Conservation (phyloP, 1,140 invertebrate genomes). For the Papilio polytes region DNA sequence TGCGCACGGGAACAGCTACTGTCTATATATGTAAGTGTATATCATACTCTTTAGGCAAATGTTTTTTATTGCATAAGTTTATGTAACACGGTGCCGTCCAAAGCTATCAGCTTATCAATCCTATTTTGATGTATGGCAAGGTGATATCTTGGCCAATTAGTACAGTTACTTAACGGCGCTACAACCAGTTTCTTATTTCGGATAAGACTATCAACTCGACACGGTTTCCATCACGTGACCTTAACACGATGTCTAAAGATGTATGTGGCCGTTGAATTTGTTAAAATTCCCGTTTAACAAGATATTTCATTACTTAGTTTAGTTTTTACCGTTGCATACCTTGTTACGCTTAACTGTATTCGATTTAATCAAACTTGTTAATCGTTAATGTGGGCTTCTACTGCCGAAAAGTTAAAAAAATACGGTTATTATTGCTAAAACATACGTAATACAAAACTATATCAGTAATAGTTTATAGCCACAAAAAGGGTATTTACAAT, state of each 20-base stretch:
- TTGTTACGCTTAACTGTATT: neutral
- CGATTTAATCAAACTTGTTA: neutral
- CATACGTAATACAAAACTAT: too few species aligned
- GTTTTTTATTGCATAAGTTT: slow-evolving; percentile 28
- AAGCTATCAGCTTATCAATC: slow-evolving; percentile 33
- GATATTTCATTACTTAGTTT: neutral
- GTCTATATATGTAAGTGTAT: neutral
- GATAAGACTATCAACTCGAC: slow-evolving; percentile 30
- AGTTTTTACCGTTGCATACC: neutral
- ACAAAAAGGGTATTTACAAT: neutral
- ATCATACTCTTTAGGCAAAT: slow-evolving; percentile 1
- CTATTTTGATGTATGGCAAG: slow-evolving; percentile 30
- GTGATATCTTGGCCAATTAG: slow-evolving; percentile 30
- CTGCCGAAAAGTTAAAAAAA: neutral
- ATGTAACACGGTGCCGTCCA: neutral
- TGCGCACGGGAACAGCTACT: too few species aligned
- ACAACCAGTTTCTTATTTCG: slow-evolving; percentile 39
- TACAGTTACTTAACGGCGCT: slow-evolving; percentile 38
- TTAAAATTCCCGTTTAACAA: slow-evolving; percentile 30
- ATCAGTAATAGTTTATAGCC: neutral
- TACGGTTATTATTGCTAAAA: neutral
- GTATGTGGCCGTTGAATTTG: slow-evolving; percentile 32
- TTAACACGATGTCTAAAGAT: slow-evolving; percentile 27
- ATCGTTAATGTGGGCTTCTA: neutral
- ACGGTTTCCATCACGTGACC: slow-evolving; percentile 22